Evolutionary conservation across 1,140 invertebrate genomes (phyloP).

Genomic region (Cheumatopsyche charites): DNA sequence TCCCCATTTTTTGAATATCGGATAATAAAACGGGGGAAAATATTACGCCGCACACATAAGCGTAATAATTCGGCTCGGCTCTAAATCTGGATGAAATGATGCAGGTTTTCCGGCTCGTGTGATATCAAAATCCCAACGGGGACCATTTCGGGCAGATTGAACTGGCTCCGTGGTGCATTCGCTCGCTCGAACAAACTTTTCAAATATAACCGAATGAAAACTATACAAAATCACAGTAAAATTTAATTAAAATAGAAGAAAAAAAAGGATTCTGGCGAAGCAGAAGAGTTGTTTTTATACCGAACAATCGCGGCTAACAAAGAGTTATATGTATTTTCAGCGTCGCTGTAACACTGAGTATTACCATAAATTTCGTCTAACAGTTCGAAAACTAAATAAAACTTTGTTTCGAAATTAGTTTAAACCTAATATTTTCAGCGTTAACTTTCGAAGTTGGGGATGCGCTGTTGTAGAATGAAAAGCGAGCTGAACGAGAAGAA

Average conservation of each 20-base stretch:
- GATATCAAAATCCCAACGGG: constrained; percentile 27
- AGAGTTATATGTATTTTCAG: too few relatives aligned
- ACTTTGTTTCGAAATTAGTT: too few relatives aligned
- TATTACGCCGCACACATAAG: constrained; percentile 21
- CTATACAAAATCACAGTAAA: background rate
- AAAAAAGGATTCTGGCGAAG: too few relatives aligned
- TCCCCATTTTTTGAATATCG: constrained; percentile 7
- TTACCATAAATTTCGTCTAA: too few relatives aligned
- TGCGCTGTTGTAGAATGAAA: background rate
- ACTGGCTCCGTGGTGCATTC: constrained; percentile 21
- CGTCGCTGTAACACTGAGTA: too few relatives aligned
- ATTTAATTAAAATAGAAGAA: background rate
- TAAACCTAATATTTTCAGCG: background rate
- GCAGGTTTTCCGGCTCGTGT: constrained; percentile 19
- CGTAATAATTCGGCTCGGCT: constrained; percentile 16
- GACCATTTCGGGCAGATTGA: constrained; percentile 28
- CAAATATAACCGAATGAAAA: background rate
- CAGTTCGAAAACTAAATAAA: too few relatives aligned
- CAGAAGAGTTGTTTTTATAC: too few relatives aligned
- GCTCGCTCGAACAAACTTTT: background rate
- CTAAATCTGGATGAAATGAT: constrained; percentile 29
- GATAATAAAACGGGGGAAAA: constrained; percentile 18
- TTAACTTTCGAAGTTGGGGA: background rate
- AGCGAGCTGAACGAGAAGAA: background rate
- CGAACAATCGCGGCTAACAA: too few relatives aligned